Evolutionary conservation across 1,140 invertebrate genomes (phyloP).

Genomic region (Asbolus verrucosus): DNA sequence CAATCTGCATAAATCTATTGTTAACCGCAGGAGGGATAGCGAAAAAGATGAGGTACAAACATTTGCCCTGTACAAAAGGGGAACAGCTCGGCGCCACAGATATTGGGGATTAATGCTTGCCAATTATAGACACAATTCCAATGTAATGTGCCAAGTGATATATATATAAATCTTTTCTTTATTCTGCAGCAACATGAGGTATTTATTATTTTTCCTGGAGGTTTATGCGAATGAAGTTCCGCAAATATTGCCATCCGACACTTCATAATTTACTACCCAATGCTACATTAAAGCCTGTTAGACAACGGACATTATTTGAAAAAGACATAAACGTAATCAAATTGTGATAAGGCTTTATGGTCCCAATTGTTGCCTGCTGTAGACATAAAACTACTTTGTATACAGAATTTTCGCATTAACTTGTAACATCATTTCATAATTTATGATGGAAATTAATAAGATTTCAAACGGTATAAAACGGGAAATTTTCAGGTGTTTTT

Average conservation of each 20-base stretch:
- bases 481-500: too few species aligned
- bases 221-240: neutral
- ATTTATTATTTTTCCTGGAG: conserved; percentile 21
- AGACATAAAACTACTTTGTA: conserved; percentile 38
- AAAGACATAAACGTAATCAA: conserved; percentile 27
- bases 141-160: conserved; percentile 35
- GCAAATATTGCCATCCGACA: neutral
- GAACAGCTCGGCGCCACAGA: conserved; percentile 27
- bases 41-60: conserved; percentile 44
- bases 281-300: neutral
- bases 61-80: conserved; percentile 33
- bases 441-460: too few species aligned
- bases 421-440: too few species aligned
- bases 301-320: neutral
- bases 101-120: conserved; percentile 44
- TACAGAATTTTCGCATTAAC: conserved; percentile 11
- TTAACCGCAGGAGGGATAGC: conserved; percentile 35
- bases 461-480: too few species aligned
- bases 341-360: conserved; percentile 30
- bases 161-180: conserved; percentile 42
- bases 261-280: conserved; percentile 3
- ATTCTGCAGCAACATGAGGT: conserved; percentile 26
- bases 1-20: conserved; percentile 46
- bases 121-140: conserved; percentile 45
- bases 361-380: neutral